Percentiles rank a stretch among this genome's conserved stretches.
Evolutionary conservation across 2,797 vertebrate genomes (phyloP).

Genomic region (Gambelia wislizenii): DNA sequence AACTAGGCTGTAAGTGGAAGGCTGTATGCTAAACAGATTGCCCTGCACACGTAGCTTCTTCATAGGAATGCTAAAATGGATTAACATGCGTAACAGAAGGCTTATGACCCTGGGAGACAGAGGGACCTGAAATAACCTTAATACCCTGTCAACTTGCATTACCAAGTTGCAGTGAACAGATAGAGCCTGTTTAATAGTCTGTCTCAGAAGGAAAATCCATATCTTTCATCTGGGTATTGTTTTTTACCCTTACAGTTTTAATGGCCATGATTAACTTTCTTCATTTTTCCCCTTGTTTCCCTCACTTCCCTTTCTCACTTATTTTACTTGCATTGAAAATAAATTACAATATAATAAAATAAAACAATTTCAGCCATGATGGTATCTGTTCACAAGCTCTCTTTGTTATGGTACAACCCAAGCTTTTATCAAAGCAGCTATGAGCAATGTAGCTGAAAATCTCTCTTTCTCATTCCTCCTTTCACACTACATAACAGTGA

Average conservation of each 20-base stretch:
- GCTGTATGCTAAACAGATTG: slow-evolving; percentile 77
- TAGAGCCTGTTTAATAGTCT: slow-evolving; percentile 81
- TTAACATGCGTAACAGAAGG: slow-evolving; percentile 84
- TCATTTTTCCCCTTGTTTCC: slow-evolving; percentile 34
- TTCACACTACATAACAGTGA: not conserved
- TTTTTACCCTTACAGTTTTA: slow-evolving; percentile 63
- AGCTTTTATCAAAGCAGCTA: not conserved
- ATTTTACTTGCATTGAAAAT: slow-evolving; percentile 1
- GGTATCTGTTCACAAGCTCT: not conserved
- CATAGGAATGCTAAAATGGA: slow-evolving; percentile 78
- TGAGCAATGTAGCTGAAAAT: slow-evolving; percentile 10
- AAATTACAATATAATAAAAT: not conserved
- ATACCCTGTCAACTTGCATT: slow-evolving; percentile 88
- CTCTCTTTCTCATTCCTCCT: not conserved
- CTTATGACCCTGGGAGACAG: slow-evolving; percentile 84
- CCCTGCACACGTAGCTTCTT: slow-evolving; percentile 82
- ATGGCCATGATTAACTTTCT: slow-evolving; percentile 63
- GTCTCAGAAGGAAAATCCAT: slow-evolving; percentile 68
- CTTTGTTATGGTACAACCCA: not conserved
- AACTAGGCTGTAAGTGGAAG: slow-evolving; percentile 73
- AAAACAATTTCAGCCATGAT: not conserved
- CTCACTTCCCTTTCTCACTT: not conserved
- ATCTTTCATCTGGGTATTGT: slow-evolving; percentile 66
- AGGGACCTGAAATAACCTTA: slow-evolving; percentile 89
- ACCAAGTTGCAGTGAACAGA: slow-evolving; percentile 83